These are phyloP conservation scores for Etheostoma spectabile DNA, from an alignment of 2,113 vertebrate species.

Conservation along the genomic window DNA sequence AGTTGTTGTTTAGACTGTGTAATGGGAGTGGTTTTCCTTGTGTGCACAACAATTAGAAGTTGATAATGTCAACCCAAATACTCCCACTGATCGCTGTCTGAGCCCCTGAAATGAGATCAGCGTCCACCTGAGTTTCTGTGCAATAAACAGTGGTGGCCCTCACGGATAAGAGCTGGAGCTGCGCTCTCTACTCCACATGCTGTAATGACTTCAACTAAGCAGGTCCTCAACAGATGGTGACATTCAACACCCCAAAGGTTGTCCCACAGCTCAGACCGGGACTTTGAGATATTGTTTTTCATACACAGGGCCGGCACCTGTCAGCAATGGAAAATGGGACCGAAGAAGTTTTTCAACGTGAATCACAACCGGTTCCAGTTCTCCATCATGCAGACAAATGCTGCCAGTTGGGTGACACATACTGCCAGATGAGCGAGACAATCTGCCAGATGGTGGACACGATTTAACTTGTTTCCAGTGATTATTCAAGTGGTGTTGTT, in stretches of 20 bases:
- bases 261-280: conserved; percentile 51
- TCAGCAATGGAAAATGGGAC: conserved; percentile 46
- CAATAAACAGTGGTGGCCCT: conserved; percentile 66
- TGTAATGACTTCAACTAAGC: conserved; percentile 64
- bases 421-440: conserved; percentile 8
- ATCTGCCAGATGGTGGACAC: conserved; percentile 4
- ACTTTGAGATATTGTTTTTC: conserved; percentile 62
- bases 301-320: conserved; percentile 59
- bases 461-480: not conserved
- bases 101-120: conserved; percentile 70
- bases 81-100: conserved; percentile 28
- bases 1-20: not conserved
- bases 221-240: conserved; percentile 81
- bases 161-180: conserved; percentile 37
- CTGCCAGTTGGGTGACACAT: conserved; percentile 36
- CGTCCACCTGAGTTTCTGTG: conserved; percentile 66
- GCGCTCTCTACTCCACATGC: conserved; percentile 35
- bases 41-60: conserved; percentile 53
- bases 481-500: not conserved
- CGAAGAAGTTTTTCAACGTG: conserved; percentile 26
- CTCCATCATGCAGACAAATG: conserved; percentile 1
- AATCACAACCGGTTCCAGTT: conserved; percentile 25
- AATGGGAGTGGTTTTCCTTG: not conserved
- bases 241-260: conserved; percentile 76
- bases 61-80: conserved; percentile 55